These are phyloP conservation scores for Xenotilapia longispinis DNA, from an alignment of 2,113 vertebrate species.

Conservation along the genomic window DNA sequence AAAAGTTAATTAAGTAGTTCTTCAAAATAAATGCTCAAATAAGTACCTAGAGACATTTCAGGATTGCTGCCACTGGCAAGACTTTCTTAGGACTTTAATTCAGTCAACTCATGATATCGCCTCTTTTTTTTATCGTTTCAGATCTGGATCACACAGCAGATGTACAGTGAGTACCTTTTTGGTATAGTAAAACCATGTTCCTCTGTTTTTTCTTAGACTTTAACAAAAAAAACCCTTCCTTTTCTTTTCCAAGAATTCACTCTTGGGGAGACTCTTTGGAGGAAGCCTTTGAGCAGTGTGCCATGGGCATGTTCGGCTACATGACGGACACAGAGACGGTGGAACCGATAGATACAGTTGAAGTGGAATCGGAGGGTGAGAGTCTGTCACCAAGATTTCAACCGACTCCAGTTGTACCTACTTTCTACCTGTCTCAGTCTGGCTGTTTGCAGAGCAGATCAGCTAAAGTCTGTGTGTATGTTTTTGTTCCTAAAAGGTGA, in stretches of 20 bases:
- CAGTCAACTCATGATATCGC: not conserved
- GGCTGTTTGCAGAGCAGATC: not conserved
- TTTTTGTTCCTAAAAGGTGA: slow-evolving; percentile 72
- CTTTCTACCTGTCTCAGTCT: not conserved
- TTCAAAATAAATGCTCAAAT: not conserved
- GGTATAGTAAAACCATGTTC: not conserved
- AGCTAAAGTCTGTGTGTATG: not conserved
- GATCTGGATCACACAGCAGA: slow-evolving; percentile 98
- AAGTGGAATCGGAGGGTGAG: slow-evolving; percentile 87
- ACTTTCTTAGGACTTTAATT: not conserved
- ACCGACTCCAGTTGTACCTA: not conserved
- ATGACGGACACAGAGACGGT: slow-evolving; percentile 95
- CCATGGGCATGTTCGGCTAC: slow-evolving; percentile 98
- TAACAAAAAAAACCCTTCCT: accelerated
- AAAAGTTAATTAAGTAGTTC: not conserved
- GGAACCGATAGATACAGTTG: slow-evolving; percentile 81
- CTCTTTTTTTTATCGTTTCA: slow-evolving; percentile 45
- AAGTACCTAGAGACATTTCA: not conserved
- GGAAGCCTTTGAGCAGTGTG: slow-evolving; percentile 94
- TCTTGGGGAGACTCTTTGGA: slow-evolving; percentile 91
- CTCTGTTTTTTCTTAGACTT: not conserved
- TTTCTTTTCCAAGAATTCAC: slow-evolving; percentile 72
- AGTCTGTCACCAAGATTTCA: not conserved
- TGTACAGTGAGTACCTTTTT: slow-evolving; percentile 84
- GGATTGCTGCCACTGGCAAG: not conserved